Evolutionary conservation across 2,888 invertebrate species (phyloP), one percentile per base, ranked within the genome.

Genomic region (Lycia hirtaria): DNA sequence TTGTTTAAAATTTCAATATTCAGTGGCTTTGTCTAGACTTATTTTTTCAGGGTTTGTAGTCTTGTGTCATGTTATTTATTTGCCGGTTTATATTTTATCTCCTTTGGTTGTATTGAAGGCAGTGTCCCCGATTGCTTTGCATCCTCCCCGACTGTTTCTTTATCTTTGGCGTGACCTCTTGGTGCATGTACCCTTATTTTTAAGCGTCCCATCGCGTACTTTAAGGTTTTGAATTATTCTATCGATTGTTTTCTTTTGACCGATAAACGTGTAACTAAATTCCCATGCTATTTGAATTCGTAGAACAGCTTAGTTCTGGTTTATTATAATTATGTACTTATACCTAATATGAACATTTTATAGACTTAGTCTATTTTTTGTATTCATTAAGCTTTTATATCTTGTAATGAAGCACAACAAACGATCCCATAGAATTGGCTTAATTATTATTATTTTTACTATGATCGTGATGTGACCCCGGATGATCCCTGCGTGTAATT

Each of bases 41-140:
- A n/a, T n/a, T n/a, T 69, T 63, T 80, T 75, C 67, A 79, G 74
- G 73, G 76, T 76, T 79, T 60, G 80, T 83, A 87, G 85, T 77
- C 69, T 78, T 80, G 80, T 83, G 82, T 82, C 76, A 78, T 85
- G 80, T 83, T 73, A 72, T 84, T 82, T 78, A 67, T 87, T 87
- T 81, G 79, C 81, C 81, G 78, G 81, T 74, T 79, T 77, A 75
- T 72, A 70, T 75, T 73, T 73, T 73, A 85, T 85, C 89, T 90
- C 90, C 88, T 89, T 87, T 88, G 88, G 83, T 90, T 91, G 86
- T 86, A 88, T 87, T 91, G 90, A 90, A 92, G 90, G 91, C 92
- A 92, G 91, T 91, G 91, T 90, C 92, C 92, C 92, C 90, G 90
- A 88, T 86, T 81, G 92, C 92, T 92, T 92, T 92, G 92, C 91